A percentile compares a stretch with the other conserved stretches of the same genome.
Evolutionary conservation across 2,888 invertebrate species (phyloP).

Genomic region (Netelia inedita): DNA sequence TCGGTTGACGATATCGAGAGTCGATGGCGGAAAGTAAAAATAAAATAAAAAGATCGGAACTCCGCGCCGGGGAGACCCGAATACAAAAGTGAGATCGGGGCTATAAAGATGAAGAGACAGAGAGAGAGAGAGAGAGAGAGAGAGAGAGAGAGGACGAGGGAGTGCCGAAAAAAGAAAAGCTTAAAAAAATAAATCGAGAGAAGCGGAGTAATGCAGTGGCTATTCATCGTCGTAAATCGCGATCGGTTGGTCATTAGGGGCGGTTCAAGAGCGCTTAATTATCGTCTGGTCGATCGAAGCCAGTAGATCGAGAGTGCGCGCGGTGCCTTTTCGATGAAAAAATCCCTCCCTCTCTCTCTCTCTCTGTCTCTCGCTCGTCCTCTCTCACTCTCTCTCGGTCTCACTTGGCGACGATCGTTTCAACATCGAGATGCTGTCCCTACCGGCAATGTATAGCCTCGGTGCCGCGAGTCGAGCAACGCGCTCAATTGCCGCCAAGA

Average conservation of each 20-base stretch:
- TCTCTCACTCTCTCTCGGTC: slow-evolving; percentile 8
- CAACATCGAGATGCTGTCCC: slow-evolving; percentile 45
- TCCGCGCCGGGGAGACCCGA: background rate
- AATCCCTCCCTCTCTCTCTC: slow-evolving; percentile 8
- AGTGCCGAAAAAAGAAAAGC: background rate
- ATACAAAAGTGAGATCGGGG: slow-evolving; percentile 21
- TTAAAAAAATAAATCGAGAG: background rate
- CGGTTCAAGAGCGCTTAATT: slow-evolving; percentile 79
- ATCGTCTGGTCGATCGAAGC: slow-evolving; percentile 77
- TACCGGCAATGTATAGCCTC: slow-evolving; percentile 42
- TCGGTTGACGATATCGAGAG: background rate
- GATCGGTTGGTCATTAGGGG: slow-evolving; percentile 78
- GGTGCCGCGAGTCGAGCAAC: slow-evolving; percentile 15
- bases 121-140: background rate
- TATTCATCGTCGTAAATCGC: slow-evolving; percentile 77
- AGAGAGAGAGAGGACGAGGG: background rate
- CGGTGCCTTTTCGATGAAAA: slow-evolving; percentile 38
- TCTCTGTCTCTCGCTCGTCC: slow-evolving; percentile 27
- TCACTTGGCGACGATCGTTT: slow-evolving; percentile 28
- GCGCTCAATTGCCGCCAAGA: slow-evolving; percentile 55
- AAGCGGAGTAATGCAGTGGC: slow-evolving; percentile 33
- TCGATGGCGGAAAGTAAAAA: background rate
- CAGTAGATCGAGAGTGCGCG: slow-evolving; percentile 38
- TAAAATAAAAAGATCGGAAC: slow-evolving; percentile 12
- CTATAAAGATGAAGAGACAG: background rate